These are phyloP conservation scores for Nemoura dubitans DNA, from an alignment of 2,888 invertebrate species.

Conservation along the genomic window DNA sequence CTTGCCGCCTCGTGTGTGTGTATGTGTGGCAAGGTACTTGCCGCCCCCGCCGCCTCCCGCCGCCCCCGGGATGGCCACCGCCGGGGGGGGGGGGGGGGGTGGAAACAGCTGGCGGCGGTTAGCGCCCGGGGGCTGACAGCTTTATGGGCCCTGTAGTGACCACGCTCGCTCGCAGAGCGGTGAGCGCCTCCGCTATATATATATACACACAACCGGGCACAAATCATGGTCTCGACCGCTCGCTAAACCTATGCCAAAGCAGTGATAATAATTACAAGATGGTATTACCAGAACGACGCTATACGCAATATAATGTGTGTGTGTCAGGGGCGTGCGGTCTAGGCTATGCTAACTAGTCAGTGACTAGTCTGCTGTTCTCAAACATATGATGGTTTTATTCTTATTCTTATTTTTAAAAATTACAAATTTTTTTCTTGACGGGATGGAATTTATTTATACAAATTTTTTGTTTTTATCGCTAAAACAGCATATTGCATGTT, in stretches of 20 bases:
- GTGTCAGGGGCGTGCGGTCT: too few relatives aligned
- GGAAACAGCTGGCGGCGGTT: slow-evolving; percentile 20
- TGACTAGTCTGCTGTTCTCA: too few relatives aligned
- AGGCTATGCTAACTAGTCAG: too few relatives aligned
- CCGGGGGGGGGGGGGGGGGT: background rate
- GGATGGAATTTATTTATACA: too few relatives aligned
- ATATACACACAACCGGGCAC: background rate
- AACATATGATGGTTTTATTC: too few relatives aligned
- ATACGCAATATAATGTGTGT: background rate
- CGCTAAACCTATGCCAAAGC: background rate
- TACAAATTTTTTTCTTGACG: too few relatives aligned
- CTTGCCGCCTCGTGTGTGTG: background rate
- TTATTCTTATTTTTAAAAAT: too few relatives aligned
- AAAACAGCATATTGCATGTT: too few relatives aligned
- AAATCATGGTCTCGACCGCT: slow-evolving; percentile 1
- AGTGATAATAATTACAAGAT: slow-evolving; percentile 29
- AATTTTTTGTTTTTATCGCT: too few relatives aligned
- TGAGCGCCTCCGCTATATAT: background rate
- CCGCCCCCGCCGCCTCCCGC: background rate
- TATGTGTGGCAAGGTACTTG: too few relatives aligned
- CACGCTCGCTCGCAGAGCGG: background rate
- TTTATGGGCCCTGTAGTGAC: slow-evolving; percentile 34
- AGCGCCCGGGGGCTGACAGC: background rate
- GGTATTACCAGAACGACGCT: background rate
- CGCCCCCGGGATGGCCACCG: too few relatives aligned